Percentiles rank a stretch among this genome's conserved stretches.
These are phyloP conservation scores for Neotoma lepida DNA, from an alignment of 2,113 vertebrate genomes.

Conservation along the genomic window DNA sequence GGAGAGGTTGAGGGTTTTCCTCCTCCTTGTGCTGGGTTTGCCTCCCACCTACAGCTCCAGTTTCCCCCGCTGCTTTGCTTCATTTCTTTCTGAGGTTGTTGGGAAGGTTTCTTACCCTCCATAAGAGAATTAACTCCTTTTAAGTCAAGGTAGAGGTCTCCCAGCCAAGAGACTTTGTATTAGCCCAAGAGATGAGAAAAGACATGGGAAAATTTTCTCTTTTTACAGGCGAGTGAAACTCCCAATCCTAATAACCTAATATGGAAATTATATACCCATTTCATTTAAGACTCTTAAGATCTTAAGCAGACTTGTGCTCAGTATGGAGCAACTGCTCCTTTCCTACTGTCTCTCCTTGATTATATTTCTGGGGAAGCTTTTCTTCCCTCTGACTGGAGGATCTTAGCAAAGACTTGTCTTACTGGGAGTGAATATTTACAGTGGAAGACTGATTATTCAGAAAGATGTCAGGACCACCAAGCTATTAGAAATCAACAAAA, in stretches of 20 bases:
- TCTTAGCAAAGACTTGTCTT: background rate
- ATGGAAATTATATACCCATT: background rate
- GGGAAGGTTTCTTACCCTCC: background rate
- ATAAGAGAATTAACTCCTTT: background rate
- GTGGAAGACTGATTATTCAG: background rate
- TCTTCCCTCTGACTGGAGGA: background rate
- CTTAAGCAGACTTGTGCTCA: background rate
- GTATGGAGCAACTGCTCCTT: background rate
- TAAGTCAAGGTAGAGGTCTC: background rate
- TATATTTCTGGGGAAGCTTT: background rate
- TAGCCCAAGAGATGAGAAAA: background rate
- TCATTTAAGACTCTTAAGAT: background rate
- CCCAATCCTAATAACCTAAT: no score
- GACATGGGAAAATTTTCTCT: background rate
- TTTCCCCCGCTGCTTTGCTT: background rate
- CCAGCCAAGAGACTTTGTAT: background rate
- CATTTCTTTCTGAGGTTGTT: background rate
- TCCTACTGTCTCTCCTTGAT: background rate
- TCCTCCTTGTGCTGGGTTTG: background rate
- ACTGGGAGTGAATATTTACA: background rate
- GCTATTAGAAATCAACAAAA: background rate
- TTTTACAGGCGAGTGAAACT: background rate
- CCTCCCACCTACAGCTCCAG: background rate
- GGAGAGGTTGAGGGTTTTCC: background rate
- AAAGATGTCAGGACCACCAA: background rate